Percentiles rank a stretch among this genome's conserved stretches.
Evolutionary conservation across 2,888 invertebrate genomes (phyloP).

Genomic region (Epinotia demarniana): DNA sequence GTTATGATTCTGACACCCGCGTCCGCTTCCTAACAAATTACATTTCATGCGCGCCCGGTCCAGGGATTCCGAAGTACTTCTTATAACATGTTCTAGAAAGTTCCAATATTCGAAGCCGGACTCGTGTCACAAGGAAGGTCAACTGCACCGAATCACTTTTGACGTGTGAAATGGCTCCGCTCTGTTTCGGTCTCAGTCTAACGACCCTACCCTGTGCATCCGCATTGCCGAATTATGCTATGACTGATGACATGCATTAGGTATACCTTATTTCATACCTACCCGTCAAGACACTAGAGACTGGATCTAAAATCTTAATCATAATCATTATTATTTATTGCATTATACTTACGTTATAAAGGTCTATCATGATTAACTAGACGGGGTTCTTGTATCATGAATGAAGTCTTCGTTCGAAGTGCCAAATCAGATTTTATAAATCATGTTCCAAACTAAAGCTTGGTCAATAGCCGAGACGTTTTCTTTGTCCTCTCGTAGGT

Average conservation of each 20-base stretch:
- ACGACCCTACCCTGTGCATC: constrained; percentile 60
- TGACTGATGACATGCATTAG: constrained; percentile 16
- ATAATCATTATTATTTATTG: too few species aligned
- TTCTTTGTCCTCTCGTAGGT: background rate
- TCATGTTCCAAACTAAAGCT: background rate
- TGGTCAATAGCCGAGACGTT: constrained; percentile 5
- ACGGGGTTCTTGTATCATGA: background rate
- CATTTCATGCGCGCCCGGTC: constrained; percentile 18
- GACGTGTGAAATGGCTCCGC: constrained; percentile 53
- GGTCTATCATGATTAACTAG: background rate
- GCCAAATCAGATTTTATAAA: background rate
- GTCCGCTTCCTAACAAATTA: constrained; percentile 10
- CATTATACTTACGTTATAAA: too few species aligned
- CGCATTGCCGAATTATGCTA: constrained; percentile 48
- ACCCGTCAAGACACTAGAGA: background rate
- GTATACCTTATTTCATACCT: background rate
- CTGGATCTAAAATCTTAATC: background rate
- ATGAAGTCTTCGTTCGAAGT: constrained; percentile 8
- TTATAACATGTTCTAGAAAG: constrained; percentile 37
- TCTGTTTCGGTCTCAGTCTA: constrained; percentile 53
- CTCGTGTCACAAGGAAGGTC: constrained; percentile 29
- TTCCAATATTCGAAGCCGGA: constrained; percentile 34
- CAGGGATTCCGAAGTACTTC: constrained; percentile 20
- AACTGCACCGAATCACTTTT: constrained; percentile 41
- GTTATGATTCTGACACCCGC: background rate